Evolutionary conservation across 2,888 invertebrate genomes (phyloP).

Genomic region (Pasiphila rectangulata): DNA sequence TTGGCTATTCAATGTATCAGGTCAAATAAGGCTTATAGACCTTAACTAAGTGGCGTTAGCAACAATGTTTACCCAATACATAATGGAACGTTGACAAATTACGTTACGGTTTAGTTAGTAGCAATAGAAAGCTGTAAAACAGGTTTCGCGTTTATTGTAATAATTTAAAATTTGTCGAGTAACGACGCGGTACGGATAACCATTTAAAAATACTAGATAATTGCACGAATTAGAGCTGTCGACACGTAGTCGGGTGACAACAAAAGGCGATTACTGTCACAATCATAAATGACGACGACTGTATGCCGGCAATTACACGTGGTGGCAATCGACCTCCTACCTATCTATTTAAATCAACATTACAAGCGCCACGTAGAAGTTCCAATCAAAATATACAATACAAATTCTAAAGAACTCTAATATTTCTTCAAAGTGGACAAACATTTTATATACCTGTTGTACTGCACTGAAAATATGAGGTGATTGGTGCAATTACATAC

Average conservation of each 20-base stretch:
- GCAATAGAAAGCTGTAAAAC: background rate
- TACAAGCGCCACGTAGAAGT: background rate
- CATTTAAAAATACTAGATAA: constrained; percentile 38
- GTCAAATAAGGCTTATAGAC: constrained; percentile 1
- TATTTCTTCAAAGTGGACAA: background rate
- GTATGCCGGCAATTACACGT: constrained; percentile 35
- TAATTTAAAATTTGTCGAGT: constrained; percentile 15
- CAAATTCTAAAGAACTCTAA: background rate
- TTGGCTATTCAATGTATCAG: constrained; percentile 37
- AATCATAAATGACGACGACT: constrained; percentile 24
- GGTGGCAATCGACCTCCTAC: constrained; percentile 8
- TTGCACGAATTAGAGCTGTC: constrained; percentile 34
- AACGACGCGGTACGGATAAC: constrained; percentile 34
- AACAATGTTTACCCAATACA: background rate
- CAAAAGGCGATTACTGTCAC: constrained; percentile 32
- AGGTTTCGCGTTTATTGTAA: constrained; percentile 1
- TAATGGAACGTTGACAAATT: background rate
- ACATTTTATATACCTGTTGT: background rate
- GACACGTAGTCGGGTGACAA: constrained; percentile 32
- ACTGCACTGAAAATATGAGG: background rate
- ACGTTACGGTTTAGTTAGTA: background rate
- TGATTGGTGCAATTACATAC: constrained; percentile 21
- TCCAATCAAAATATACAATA: background rate
- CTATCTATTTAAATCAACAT: constrained; percentile 2
- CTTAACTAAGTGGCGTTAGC: background rate